Conservation (phyloP, 37 sponge, comb jelly and placozoan genomes). For the Oopsacas minuta region DNA sequence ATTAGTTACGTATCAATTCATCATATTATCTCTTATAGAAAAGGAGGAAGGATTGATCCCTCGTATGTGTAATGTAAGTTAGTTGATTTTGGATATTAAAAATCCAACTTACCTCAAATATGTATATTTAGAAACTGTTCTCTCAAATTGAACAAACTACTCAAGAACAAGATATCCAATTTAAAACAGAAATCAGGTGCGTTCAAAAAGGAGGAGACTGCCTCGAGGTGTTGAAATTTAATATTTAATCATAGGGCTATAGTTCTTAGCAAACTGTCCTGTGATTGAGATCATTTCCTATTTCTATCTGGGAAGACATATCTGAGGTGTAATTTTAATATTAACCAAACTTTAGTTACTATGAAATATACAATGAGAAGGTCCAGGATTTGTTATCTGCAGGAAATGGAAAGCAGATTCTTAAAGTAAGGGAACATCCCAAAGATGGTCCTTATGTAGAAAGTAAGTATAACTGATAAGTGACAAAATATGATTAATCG, state of each 20-base stretch:
- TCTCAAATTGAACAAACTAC: slow-evolving; percentile 14
- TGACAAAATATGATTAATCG: background rate
- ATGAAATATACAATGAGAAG: slow-evolving; percentile 86
- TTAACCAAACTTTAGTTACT: slow-evolving; percentile 48
- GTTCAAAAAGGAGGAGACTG: too few relatives aligned
- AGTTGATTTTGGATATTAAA: background rate
- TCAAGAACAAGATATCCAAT: slow-evolving; percentile 33
- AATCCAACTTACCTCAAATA: background rate
- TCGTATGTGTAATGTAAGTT: slow-evolving; percentile 10
- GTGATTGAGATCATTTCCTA: background rate
- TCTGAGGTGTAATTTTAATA: too few relatives aligned
- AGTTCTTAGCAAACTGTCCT: background rate
- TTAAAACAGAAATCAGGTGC: slow-evolving; percentile 77
- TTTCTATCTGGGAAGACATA: background rate
- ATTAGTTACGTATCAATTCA: too few relatives aligned
- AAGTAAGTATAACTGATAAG: slow-evolving; percentile 39
- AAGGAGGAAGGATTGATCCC: slow-evolving; percentile 20
- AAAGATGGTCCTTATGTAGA: slow-evolving; percentile 80
- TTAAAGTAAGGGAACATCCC: slow-evolving; percentile 74
- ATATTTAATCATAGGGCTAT: background rate
- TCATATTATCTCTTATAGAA: background rate
- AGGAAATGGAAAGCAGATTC: background rate
- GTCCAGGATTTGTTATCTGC: slow-evolving; percentile 48
- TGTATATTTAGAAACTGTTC: background rate
- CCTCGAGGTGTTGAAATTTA: too few relatives aligned